phyloP scores from a whole-genome alignment of 1,140 invertebrate species.

The Anastatus disparis region DNA sequence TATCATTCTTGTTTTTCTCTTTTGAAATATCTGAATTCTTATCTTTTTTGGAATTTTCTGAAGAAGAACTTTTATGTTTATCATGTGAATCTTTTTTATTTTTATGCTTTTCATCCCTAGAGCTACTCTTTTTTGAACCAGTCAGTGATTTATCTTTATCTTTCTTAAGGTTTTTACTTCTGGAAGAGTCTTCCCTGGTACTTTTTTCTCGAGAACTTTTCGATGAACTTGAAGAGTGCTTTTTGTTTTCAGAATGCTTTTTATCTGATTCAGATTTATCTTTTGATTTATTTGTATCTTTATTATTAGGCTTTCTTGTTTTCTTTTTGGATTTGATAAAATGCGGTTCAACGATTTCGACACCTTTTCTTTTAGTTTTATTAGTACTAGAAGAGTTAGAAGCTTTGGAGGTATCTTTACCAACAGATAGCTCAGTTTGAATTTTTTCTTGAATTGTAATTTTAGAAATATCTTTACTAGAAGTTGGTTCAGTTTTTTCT shows the following conservation, averaged over 20 bases:
- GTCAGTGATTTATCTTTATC: slow-evolving; percentile 35
- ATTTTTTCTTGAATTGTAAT: background rate
- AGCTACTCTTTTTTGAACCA: slow-evolving; percentile 21
- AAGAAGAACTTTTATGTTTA: slow-evolving; percentile 33
- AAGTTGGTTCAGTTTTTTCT: background rate
- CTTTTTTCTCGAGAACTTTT: background rate
- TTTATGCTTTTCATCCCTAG: background rate
- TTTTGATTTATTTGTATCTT: slow-evolving; percentile 4
- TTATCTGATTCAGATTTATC: background rate
- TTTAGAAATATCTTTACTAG: background rate
- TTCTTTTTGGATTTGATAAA: slow-evolving; percentile 34
- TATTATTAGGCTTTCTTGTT: background rate
- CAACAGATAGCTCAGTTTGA: background rate
- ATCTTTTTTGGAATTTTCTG: background rate
- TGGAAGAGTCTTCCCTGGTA: background rate
- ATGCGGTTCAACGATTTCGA: slow-evolving; percentile 33
- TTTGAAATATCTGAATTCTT: background rate
- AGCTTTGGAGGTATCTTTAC: background rate
- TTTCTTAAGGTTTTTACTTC: slow-evolving; percentile 23
- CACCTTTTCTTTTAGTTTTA: slow-evolving; percentile 10
- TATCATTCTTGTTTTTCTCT: background rate
- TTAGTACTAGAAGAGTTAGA: background rate
- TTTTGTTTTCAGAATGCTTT: background rate
- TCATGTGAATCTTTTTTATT: slow-evolving; percentile 25
- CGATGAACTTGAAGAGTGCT: background rate